Evolutionary conservation across 2,113 vertebrate genomes (phyloP).

Genomic region (Tyrannus savana): DNA sequence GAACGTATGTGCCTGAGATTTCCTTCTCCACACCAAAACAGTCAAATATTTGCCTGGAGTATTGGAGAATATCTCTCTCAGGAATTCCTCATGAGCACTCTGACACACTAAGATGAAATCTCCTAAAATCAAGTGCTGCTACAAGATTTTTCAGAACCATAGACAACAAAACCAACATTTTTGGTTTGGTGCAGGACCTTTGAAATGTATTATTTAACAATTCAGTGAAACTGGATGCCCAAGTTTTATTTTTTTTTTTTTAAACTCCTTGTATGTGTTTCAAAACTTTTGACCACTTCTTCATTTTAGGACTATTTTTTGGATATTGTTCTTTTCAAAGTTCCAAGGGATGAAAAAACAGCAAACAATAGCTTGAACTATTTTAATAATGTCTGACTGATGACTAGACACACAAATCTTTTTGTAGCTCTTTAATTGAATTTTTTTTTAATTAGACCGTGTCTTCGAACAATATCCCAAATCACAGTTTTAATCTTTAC

Average conservation of each 20-base stretch:
- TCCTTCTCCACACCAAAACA: not conserved
- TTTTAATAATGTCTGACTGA: conserved; percentile 52
- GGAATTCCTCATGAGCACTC: not conserved
- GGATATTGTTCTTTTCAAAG: not conserved
- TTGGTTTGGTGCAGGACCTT: not conserved
- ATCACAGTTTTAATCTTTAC: conserved; percentile 53
- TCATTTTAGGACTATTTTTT: not conserved
- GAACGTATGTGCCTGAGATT: not conserved
- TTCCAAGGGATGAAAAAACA: not conserved
- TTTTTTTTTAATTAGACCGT: conserved; percentile 33
- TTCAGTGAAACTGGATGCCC: not conserved
- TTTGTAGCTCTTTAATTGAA: conserved; percentile 7
- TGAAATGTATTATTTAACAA: not conserved
- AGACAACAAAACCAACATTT: not conserved
- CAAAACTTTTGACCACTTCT: not conserved
- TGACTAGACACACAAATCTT: not conserved
- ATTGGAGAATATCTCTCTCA: not conserved
- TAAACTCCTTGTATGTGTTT: not conserved
- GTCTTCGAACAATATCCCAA: not conserved
- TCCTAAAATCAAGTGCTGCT: not conserved
- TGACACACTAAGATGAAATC: not conserved
- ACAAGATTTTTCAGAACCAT: not conserved
- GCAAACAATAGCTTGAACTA: not conserved
- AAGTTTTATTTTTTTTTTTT: not conserved
- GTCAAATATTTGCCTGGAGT: not conserved